Base-by-base conservation (phyloP, 2,113 vertebrate genomes). In the Dicentrarchus labrax region DNA sequence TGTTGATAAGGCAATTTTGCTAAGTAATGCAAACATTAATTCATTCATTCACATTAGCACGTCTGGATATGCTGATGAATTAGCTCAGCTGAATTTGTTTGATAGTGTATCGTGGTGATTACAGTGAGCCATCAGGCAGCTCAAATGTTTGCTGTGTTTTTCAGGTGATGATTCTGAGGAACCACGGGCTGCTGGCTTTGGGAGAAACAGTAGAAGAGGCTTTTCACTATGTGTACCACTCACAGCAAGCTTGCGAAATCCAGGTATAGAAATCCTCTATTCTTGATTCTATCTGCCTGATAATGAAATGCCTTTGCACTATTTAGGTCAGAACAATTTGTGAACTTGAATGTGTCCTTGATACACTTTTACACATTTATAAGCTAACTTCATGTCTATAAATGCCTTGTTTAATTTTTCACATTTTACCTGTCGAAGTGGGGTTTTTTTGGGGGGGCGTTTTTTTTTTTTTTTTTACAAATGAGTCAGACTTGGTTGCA, bases 171-270 rank as follows among this genome's bases (percentile, higher is more conserved):
- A 95, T 99, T 22, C 95, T 99, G 88, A 96, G 97, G 93, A 99
- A 98, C 90, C 98, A 99, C 60, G 98, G 98, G 21, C 94, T 99
- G 62, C 92, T 99, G 45, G 97, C 97, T 54, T 94, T 99, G 67
- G 98, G 98, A 88, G 97, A 98, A 89, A 98, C 97, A 9, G 90
- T 97, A 47, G 98, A 99, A 79, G 98, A 99, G 90, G 97, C 98
- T 75, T 99, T 99, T 93, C 96, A 98, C 92, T 98, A 98, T 62
- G 95, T 98, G 85, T 98, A 97, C 91, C 97, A 95, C 85, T 96
- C 96, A 57, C 97, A 99, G 72, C 93, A 97, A 89, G 98, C 97
- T 78, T 99, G 98, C 93, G 97, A 99, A 93, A 96, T 97, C 47
- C 98, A 99, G 97, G 98, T 99, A 92, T 6, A 13, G n/a, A 59